Conservation (phyloP, 1,140 invertebrate species). For the Leguminivora glycinivorella region DNA sequence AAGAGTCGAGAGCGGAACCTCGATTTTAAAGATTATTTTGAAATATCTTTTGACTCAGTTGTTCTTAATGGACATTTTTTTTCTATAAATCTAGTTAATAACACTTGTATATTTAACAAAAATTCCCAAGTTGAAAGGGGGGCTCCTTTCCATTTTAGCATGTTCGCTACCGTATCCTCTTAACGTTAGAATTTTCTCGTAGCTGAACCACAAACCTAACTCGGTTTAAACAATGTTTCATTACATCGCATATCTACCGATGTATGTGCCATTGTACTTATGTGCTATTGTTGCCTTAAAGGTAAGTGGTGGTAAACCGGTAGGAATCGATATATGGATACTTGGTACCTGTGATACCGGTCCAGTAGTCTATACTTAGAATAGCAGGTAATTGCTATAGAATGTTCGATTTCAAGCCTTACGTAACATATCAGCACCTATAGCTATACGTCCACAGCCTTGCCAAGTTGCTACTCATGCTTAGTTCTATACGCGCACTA, state of each 20-base stretch:
- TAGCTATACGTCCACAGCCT: not conserved
- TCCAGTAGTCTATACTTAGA: constrained; percentile 8
- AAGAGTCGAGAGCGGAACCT: no score
- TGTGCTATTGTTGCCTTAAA: constrained; percentile 6
- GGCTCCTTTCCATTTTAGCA: no score
- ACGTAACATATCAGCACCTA: not conserved
- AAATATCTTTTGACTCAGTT: no score
- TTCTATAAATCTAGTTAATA: no score
- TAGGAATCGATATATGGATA: constrained; percentile 7
- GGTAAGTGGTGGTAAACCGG: not conserved
- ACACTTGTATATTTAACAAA: no score
- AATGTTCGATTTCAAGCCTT: constrained; percentile 3
- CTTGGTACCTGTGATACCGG: not conserved
- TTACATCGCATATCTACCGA: not conserved
- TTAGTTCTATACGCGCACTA: not conserved
- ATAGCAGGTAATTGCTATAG: not conserved
- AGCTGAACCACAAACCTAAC: not conserved
- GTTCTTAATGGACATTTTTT: no score
- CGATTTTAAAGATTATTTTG: no score
- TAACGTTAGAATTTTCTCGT: not conserved
- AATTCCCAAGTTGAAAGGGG: no score
- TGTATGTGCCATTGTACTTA: not conserved
- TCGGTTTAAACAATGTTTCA: not conserved
- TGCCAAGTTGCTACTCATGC: constrained; percentile 4
- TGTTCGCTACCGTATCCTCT: no score